Base-by-base conservation (phyloP, 2,888 invertebrate genomes). In the Hydroisotoma schaefferi region DNA sequence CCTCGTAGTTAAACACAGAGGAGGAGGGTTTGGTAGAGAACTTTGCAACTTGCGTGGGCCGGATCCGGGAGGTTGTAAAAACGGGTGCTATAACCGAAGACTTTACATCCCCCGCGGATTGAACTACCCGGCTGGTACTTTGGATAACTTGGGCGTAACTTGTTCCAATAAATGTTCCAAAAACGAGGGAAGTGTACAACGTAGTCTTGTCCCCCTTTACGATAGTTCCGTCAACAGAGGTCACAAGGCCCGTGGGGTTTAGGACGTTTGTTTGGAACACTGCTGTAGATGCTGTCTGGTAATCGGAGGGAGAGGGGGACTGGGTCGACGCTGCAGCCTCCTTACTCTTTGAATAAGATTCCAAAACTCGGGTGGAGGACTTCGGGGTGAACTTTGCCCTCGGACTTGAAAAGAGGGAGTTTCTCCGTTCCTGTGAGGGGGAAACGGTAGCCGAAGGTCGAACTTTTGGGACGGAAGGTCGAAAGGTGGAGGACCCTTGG, bases 91-190 rank as follows among this genome's bases (percentile, higher is more conserved):
- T 55, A 44, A 64, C 62, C 3, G 64, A 60, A 12, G 61, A 53
- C 15, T 51, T 27, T 15, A 37, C 56, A n/a, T n/a, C n/a, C n/a
- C n/a, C n/a, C 25, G 56, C 12, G 2, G 62, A 46, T 38, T 66
- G 60, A 2, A 37, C 37, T 68, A 84, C 85, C 69, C 85, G 86
- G 0, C 87, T 86, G 0, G 87, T 86, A 69, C 86, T 87, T 75
- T 87, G 86, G 57, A 87, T 87, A 18, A 87, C 84, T 75, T 87
- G 87, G 0, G 87, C 87, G 73, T 87, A 87, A 54, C 86, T 79
- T 20, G 85, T 85, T 29, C 87, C 85, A 53, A 87, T 85, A 5
- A 84, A 76, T 2, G 87, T 87, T 1, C 87, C 87, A 55, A 87
- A 81, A 0, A 88, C 85, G 74, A 85, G 84, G 0, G 87, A 86